These are phyloP conservation scores for Steinernema carpocapsae DNA, from an alignment of 2,888 invertebrate genomes.

Conservation along the genomic window DNA sequence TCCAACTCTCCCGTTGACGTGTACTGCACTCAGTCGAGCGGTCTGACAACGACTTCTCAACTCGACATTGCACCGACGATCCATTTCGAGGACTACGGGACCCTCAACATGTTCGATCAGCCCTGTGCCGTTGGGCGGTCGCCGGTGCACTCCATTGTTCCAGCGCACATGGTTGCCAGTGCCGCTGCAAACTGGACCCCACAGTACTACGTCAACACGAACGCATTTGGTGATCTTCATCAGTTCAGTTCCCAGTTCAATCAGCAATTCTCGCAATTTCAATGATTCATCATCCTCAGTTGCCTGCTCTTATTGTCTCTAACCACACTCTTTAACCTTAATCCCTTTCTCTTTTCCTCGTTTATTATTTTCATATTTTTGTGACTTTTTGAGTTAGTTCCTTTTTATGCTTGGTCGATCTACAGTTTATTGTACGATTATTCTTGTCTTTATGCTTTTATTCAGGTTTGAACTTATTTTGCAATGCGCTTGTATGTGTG, in stretches of 20 bases:
- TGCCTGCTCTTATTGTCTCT: too few species aligned
- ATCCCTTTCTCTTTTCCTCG: too few species aligned
- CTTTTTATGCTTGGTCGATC: too few species aligned
- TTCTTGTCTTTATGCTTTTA: not conserved
- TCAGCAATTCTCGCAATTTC: not conserved
- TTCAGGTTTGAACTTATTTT: not conserved
- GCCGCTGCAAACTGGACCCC: not conserved
- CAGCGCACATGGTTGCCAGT: not conserved
- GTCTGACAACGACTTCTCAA: constrained; percentile 17
- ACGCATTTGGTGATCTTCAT: constrained; percentile 29
- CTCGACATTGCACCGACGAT: constrained; percentile 15
- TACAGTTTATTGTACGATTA: too few species aligned
- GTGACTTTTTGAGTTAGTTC: too few species aligned
- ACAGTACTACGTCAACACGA: constrained; percentile 30
- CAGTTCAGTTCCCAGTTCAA: constrained; percentile 15
- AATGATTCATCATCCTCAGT: not conserved
- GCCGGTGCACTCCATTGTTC: not conserved
- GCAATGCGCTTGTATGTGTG: not conserved
- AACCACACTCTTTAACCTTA: too few species aligned
- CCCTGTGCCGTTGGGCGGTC: constrained; percentile 13
- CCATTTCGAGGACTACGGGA: constrained; percentile 30
- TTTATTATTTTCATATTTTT: too few species aligned
- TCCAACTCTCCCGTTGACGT: constrained; percentile 32
- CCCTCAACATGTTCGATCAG: constrained; percentile 25
- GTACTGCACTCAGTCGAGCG: constrained; percentile 21